Conservation (phyloP, 2,113 vertebrate genomes). For the Boulengeromyrus knoepffleri region DNA sequence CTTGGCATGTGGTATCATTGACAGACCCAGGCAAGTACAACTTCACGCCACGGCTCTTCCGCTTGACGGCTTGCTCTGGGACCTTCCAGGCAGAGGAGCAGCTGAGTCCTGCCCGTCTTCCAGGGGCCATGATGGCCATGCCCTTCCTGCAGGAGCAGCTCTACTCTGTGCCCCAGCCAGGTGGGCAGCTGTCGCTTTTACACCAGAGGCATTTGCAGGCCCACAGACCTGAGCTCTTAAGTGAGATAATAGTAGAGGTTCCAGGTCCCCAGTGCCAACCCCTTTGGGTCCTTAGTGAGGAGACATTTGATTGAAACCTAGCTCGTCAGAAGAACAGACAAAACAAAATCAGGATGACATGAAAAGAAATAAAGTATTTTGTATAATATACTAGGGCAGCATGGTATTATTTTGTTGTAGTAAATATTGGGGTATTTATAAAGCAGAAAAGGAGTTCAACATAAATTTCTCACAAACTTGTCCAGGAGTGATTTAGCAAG, state of each 20-base stretch:
- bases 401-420: no score
- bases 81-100: constrained; percentile 59
- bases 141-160: constrained; percentile 69
- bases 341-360: no score
- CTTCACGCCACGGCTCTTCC: constrained; percentile 62
- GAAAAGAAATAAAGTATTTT: no score
- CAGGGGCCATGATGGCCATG: constrained; percentile 57
- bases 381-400: no score
- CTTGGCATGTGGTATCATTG: background rate
- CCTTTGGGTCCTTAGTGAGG: background rate
- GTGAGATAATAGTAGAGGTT: no score
- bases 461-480: no score
- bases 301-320: background rate
- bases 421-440: no score
- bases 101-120: constrained; percentile 47
- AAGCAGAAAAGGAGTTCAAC: no score
- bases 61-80: constrained; percentile 56
- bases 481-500: no score
- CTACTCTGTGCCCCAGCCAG: constrained; percentile 61
- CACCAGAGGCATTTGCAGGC: background rate
- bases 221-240: background rate
- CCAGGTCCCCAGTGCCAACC: background rate
- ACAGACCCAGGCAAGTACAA: constrained; percentile 69
- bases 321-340: background rate
- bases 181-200: constrained; percentile 32